Conservation (phyloP, 1,140 invertebrate species). For the Mercenaria mercenaria region DNA sequence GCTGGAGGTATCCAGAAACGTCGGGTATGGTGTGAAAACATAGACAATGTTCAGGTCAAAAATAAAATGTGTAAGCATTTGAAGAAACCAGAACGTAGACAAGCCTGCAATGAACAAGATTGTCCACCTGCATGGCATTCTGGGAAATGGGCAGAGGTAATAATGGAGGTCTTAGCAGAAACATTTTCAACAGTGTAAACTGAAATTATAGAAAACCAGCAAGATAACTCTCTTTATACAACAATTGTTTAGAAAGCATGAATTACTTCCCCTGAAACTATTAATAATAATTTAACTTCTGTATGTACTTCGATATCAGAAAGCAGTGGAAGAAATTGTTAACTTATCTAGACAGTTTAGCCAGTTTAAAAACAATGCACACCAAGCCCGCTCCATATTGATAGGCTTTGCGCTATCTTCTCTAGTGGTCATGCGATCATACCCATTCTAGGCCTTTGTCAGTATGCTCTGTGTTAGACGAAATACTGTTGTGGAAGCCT, state of each 20-base stretch:
- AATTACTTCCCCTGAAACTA: not conserved
- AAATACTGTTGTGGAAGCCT: too few species aligned
- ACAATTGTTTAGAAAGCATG: not conserved
- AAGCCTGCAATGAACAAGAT: conserved; percentile 88
- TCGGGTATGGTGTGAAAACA: conserved; percentile 77
- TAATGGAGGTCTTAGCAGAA: too few species aligned
- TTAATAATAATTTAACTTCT: not conserved
- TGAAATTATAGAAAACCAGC: not conserved
- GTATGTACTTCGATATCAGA: too few species aligned
- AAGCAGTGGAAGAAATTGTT: too few species aligned
- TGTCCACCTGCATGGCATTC: conserved; percentile 90
- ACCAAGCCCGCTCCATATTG: too few species aligned
- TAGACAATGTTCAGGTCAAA: conserved; percentile 70
- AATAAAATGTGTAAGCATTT: conserved; percentile 83
- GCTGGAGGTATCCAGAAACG: conserved; percentile 79
- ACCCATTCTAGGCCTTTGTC: too few species aligned
- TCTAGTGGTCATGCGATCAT: too few species aligned
- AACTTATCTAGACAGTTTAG: too few species aligned
- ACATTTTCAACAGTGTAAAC: not conserved
- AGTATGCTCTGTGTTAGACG: too few species aligned
- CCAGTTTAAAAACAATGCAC: too few species aligned
- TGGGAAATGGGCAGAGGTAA: conserved; percentile 78
- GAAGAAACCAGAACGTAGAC: conserved; percentile 86
- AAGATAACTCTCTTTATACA: not conserved
- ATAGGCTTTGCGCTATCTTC: too few species aligned